Evolutionary conservation across 2,113 vertebrate species (phyloP), one percentile per base, ranked within the genome.

Genomic region (Paratilapia polleni): DNA sequence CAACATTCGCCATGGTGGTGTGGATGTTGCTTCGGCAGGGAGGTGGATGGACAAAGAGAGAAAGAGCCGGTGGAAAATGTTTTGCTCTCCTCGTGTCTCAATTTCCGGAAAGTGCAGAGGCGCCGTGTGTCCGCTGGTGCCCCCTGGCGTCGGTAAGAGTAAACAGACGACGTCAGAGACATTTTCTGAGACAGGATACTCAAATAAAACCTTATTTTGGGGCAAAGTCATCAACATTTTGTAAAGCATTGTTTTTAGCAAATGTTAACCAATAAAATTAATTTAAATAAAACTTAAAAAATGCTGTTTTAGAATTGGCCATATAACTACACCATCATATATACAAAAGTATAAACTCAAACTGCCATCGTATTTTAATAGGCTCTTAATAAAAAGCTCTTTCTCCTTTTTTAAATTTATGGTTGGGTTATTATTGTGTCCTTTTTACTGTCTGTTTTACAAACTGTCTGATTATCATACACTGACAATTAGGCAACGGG

Each of bases 1-100:
- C 97, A 83, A 97, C 97, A 91, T 96, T 98, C 76, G 97, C 96
- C 98, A 99, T 99, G 92, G 91, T 94, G 93, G 52, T 86, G 90
- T 82, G 22, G 83, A 84, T 90, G 91, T 85, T 75, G 77, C 89
- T 92, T 70, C 80, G 70, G 87, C 86, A 6, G 38, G 74, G 86
- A 88, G 89, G 77, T 68, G 78, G 89, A 59, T 75, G 92, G 93
- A 93, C 93, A 94, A 94, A 93, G 92, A 95, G 87, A 95, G 87
- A 91, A 49, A 4, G 80, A 92, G 92, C 93, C 94, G 93, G 94
- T 87, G 81, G 68, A 78, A 87, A 88, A 83, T 59, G 88, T 77
- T 90, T 89, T 47, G 22, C 84, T 81, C 38, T 84, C 22, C 76
- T 87, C 36, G 78, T 89, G 78, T 56, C 20, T 84, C 52, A 1